Percentiles rank a stretch among this genome's conserved stretches.
These are phyloP conservation scores for Muntiacus reevesi DNA, from an alignment of 2,113 vertebrate genomes.

Conservation along the genomic window DNA sequence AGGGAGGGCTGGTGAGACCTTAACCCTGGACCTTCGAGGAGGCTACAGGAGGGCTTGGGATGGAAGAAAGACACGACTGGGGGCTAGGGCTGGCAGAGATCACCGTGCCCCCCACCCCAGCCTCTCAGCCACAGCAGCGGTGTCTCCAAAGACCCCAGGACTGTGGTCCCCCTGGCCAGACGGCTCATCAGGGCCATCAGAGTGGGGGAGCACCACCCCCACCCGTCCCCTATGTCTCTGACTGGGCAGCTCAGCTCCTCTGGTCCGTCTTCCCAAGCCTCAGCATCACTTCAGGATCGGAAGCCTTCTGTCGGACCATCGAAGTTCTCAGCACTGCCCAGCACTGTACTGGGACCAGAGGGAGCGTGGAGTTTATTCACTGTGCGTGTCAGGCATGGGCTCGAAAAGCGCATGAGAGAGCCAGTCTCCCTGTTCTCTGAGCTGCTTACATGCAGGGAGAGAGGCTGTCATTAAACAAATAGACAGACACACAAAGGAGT, in stretches of 20 bases:
- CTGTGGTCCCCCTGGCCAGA: not conserved
- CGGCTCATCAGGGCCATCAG: not conserved
- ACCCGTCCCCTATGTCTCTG: not conserved
- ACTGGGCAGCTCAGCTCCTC: not conserved
- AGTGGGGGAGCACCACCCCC: not conserved
- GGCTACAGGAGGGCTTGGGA: not conserved
- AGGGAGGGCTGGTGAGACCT: no score
- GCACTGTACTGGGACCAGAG: not conserved
- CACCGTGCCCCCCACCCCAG: not conserved
- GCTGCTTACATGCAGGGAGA: not conserved
- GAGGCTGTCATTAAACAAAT: not conserved
- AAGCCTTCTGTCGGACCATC: not conserved
- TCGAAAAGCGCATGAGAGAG: not conserved
- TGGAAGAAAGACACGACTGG: not conserved
- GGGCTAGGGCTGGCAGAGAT: no score
- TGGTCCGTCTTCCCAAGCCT: not conserved
- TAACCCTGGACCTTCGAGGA: not conserved
- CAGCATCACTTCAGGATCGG: not conserved
- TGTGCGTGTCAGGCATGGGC: not conserved
- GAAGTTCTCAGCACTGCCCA: accelerated
- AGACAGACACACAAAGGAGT: not conserved
- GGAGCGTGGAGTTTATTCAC: not conserved
- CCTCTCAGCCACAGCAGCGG: not conserved
- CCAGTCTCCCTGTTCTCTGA: not conserved
- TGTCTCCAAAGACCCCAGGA: not conserved